These are phyloP conservation scores for Drosophila sordidula DNA, from an alignment of 2,888 invertebrate genomes.

Conservation along the genomic window DNA sequence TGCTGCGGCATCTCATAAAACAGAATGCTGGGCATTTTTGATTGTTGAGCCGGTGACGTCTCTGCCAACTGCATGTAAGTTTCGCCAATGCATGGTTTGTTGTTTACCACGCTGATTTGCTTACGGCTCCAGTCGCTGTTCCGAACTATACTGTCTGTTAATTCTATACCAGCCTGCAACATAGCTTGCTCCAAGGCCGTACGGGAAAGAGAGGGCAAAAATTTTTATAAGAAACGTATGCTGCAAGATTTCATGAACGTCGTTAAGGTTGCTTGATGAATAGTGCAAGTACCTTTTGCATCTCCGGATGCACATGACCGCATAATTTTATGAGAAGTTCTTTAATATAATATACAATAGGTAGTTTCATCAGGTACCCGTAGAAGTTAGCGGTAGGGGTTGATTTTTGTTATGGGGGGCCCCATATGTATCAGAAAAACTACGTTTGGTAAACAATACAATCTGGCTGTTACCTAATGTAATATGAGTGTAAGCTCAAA, in stretches of 20 bases:
- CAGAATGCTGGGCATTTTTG: slow-evolving; percentile 96
- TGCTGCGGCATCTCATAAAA: slow-evolving; percentile 98
- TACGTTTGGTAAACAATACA: too few species aligned
- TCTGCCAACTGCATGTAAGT: slow-evolving; percentile 90
- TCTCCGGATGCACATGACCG: too few species aligned
- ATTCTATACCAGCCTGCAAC: slow-evolving; percentile 86
- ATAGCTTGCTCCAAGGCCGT: slow-evolving; percentile 93
- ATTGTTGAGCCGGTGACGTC: slow-evolving; percentile 87
- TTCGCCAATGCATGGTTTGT: slow-evolving; percentile 89
- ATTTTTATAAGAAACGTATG: slow-evolving; percentile 91
- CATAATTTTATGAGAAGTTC: too few species aligned
- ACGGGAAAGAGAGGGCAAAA: slow-evolving; percentile 93
- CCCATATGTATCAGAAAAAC: too few species aligned
- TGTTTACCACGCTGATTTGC: slow-evolving; percentile 86
- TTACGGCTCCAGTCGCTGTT: neutral
- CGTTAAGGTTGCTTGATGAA: slow-evolving; percentile 86
- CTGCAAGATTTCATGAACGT: slow-evolving; percentile 90
- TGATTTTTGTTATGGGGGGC: too few species aligned
- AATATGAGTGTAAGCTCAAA: too few species aligned
- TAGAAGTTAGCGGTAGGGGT: too few species aligned
- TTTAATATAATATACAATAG: too few species aligned
- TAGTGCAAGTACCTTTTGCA: too few species aligned
- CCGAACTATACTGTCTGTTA: neutral
- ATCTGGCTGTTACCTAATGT: too few species aligned
- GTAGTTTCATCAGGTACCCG: too few species aligned